Percentiles rank a stretch among this genome's conserved stretches.
phyloP scores from a whole-genome alignment of 2,888 invertebrate species.

The Microctonus hyperodae region DNA sequence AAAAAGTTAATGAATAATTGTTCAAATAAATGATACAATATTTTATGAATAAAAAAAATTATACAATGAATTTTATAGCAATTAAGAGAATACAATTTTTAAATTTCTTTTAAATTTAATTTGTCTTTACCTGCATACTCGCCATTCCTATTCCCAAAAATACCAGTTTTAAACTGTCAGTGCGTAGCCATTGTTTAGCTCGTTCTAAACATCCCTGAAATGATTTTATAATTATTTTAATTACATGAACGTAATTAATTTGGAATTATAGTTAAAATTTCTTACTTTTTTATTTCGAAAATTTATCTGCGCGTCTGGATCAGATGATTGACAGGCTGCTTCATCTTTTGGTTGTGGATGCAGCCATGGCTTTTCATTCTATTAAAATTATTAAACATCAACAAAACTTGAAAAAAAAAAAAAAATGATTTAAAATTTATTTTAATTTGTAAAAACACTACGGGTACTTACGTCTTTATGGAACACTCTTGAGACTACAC shows the following conservation, averaged over 20 bases:
- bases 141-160: slow-evolving; percentile 61
- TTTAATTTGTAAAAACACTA: no score
- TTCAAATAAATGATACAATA: not conserved
- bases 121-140: slow-evolving; percentile 56
- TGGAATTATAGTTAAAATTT: slow-evolving; percentile 8
- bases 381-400: slow-evolving; percentile 38
- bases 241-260: not conserved
- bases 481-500: slow-evolving; percentile 59
- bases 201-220: slow-evolving; percentile 64
- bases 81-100: no score
- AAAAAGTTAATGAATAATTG: slow-evolving; percentile 8
- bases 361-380: slow-evolving; percentile 60
- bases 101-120: no score
- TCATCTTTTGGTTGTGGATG: slow-evolving; percentile 57
- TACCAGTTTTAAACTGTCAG: slow-evolving; percentile 62
- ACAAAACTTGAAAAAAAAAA: not conserved
- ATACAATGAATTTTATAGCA: no score
- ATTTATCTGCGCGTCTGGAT: slow-evolving; percentile 50
- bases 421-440: not conserved
- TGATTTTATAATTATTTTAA: not conserved
- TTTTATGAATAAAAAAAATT: no score
- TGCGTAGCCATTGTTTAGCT: slow-evolving; percentile 62
- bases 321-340: slow-evolving; percentile 51
- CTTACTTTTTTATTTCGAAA: slow-evolving; percentile 58
- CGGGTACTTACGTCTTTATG: slow-evolving; percentile 58